Percentiles rank a stretch among this genome's conserved stretches.
Conservation (phyloP, 2,888 invertebrate species). For the Ophion costatus region DNA sequence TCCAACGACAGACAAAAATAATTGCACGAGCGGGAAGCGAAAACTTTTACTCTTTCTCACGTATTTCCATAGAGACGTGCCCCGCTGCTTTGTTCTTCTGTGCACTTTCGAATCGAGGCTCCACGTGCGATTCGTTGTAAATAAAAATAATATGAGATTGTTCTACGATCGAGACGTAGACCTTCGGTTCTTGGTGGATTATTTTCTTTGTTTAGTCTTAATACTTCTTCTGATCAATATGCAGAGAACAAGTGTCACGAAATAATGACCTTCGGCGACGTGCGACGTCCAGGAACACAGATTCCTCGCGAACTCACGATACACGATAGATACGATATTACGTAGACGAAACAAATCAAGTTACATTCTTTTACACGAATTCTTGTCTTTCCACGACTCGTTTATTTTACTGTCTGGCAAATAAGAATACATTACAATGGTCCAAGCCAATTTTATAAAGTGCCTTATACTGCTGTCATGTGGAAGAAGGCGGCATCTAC, state of each 20-base stretch:
- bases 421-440: neutral
- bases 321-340: constrained; percentile 21
- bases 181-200: constrained; percentile 35
- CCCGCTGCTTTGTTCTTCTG: neutral
- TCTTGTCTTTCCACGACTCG: constrained; percentile 8
- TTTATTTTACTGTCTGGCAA: neutral
- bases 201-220: constrained; percentile 25
- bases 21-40: neutral
- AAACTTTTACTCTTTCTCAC: neutral
- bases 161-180: constrained; percentile 41
- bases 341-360: constrained; percentile 11
- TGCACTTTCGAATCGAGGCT: constrained; percentile 11
- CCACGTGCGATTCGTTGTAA: constrained; percentile 46
- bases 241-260: constrained; percentile 13
- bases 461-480: neutral
- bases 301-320: neutral
- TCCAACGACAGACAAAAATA: constrained; percentile 1
- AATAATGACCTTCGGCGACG: constrained; percentile 16
- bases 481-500: no score
- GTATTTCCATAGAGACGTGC: neutral
- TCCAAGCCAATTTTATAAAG: neutral
- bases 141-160: constrained; percentile 41
- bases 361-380: constrained; percentile 24
- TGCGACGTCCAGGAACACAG: neutral
- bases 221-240: constrained; percentile 1